These are phyloP conservation scores for Macroramphosus scolopax DNA, from an alignment of 2,797 vertebrate genomes.

Conservation along the genomic window DNA sequence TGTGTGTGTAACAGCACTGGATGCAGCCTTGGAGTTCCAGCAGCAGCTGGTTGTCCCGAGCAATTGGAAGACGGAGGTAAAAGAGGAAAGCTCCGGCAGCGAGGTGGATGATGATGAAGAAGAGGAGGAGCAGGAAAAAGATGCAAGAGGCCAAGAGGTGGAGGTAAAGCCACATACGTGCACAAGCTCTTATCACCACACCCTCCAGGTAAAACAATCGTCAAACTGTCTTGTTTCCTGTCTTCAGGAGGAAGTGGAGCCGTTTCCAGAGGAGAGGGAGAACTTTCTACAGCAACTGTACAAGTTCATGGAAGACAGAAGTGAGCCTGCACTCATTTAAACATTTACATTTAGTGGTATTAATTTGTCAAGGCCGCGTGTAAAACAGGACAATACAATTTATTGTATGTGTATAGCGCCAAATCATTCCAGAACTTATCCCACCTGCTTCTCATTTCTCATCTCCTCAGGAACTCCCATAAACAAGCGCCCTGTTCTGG, in stretches of 20 bases:
- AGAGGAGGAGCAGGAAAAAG: constrained; percentile 75
- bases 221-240: constrained; percentile 44
- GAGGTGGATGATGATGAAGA: constrained; percentile 80
- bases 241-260: constrained; percentile 81
- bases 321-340: no score
- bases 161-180: constrained; percentile 60
- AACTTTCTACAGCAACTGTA: constrained; percentile 85
- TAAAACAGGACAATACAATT: no score
- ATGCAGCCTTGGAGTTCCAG: constrained; percentile 78
- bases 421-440: no score
- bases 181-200: background rate
- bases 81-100: constrained; percentile 83
- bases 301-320: constrained; percentile 86
- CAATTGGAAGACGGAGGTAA: constrained; percentile 81
- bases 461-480: constrained; percentile 77
- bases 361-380: no score
- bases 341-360: no score
- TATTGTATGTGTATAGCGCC: no score
- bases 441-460: background rate
- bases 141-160: constrained; percentile 74
- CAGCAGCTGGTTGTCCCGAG: constrained; percentile 67
- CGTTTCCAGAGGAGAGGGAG: constrained; percentile 80
- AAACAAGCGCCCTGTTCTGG: constrained; percentile 82
- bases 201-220: background rate
- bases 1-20: constrained; percentile 66